A percentile compares a stretch with the other conserved stretches of the same genome.
phyloP scores from a whole-genome alignment of 2,797 vertebrate genomes.

The Sternarchorhynchus goeldii region DNA sequence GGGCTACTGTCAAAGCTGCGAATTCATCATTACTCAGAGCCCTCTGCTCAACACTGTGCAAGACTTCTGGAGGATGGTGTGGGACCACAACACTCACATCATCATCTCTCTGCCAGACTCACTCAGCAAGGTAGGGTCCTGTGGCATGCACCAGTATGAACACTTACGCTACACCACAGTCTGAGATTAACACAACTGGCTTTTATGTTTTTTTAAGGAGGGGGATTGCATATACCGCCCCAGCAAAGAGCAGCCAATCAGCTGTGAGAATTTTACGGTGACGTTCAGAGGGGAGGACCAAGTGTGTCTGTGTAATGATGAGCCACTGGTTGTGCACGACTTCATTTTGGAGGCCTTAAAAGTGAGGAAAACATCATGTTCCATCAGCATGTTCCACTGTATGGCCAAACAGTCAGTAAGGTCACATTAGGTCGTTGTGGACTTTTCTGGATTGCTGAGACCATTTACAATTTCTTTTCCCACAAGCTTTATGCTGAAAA shows the following conservation, averaged over 20 bases:
- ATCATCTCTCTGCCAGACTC: conserved; percentile 86
- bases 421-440: not conserved
- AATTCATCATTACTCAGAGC: conserved; percentile 93
- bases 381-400: not conserved
- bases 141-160: not conserved
- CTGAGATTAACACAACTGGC: not conserved
- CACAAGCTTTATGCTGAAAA: too few species aligned
- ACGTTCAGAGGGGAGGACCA: conserved; percentile 84
- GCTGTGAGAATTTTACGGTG: conserved; percentile 89
- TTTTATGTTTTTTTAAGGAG: conserved; percentile 60
- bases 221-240: conserved; percentile 89
- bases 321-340: conserved; percentile 87
- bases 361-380: conserved; percentile 75
- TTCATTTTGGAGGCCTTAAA: conserved; percentile 88
- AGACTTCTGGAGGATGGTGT: conserved; percentile 98
- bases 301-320: conserved; percentile 85
- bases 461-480: too few species aligned
- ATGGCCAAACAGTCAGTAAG: not conserved
- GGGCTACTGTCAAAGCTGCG: conserved; percentile 88
- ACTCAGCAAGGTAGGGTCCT: conserved; percentile 79
- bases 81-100: conserved; percentile 89
- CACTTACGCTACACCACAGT: not conserved
- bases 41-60: conserved; percentile 88
- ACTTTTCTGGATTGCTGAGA: too few species aligned
- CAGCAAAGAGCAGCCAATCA: conserved; percentile 88